Evolutionary conservation across 2,797 vertebrate genomes (phyloP).

Genomic region (Lophius americanus): DNA sequence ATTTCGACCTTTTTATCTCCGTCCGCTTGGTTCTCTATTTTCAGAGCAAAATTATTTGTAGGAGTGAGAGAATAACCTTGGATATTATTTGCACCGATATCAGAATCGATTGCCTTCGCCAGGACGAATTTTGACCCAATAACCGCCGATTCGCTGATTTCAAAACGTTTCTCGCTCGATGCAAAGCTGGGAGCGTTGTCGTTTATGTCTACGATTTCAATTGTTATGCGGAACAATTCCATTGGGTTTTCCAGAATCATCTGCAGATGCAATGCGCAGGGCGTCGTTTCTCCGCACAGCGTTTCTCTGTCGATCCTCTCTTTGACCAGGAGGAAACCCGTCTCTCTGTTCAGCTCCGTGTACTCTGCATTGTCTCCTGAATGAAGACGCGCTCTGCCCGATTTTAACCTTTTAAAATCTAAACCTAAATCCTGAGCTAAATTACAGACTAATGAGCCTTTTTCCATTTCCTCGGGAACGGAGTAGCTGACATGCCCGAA

Average conservation of each 20-base stretch:
- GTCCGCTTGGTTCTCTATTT: slow-evolving; percentile 50
- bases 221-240: slow-evolving; percentile 64
- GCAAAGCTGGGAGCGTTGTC: slow-evolving; percentile 66
- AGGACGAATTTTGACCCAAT: slow-evolving; percentile 62
- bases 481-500: slow-evolving; percentile 74
- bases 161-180: slow-evolving; percentile 36
- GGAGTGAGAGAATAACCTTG: slow-evolving; percentile 63
- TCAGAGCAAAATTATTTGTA: slow-evolving; percentile 56
- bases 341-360: slow-evolving; percentile 50
- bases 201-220: slow-evolving; percentile 75
- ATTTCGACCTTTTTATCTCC: slow-evolving; percentile 69
- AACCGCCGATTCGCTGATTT: slow-evolving; percentile 62
- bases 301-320: slow-evolving; percentile 69
- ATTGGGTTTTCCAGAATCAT: slow-evolving; percentile 79
- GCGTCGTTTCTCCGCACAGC: slow-evolving; percentile 71
- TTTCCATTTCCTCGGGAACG: slow-evolving; percentile 77
- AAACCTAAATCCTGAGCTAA: slow-evolving; percentile 83
- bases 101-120: slow-evolving; percentile 54
- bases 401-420: slow-evolving; percentile 72
- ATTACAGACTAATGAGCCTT: slow-evolving; percentile 78
- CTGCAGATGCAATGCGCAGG: neutral
- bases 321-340: neutral
- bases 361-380: slow-evolving; percentile 65
- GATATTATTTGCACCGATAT: slow-evolving; percentile 62
- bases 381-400: slow-evolving; percentile 78